Conservation (phyloP, 2,113 vertebrate species). For the Tichodroma muraria region DNA sequence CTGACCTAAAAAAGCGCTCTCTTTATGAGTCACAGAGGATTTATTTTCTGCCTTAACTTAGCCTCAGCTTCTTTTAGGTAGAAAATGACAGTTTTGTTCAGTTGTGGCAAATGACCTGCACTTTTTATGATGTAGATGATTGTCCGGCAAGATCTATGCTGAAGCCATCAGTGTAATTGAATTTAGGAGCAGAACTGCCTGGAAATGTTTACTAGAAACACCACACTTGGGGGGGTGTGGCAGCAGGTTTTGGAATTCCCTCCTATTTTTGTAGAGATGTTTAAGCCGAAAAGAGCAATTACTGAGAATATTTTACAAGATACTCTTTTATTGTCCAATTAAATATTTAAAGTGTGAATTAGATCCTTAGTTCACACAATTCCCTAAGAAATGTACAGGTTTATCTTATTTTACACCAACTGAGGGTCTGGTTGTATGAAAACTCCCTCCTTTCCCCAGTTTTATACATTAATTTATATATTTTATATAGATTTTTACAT, state of each 20-base stretch:
- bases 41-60: constrained; percentile 56
- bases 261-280: background rate
- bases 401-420: background rate
- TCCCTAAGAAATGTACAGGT: background rate
- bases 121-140: constrained; percentile 11
- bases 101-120: constrained; percentile 16
- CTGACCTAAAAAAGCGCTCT: constrained; percentile 59
- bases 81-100: constrained; percentile 48
- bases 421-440: background rate
- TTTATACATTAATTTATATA: background rate
- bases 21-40: constrained; percentile 61
- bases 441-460: background rate
- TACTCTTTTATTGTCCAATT: background rate
- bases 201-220: background rate
- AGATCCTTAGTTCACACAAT: background rate
- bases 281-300: background rate
- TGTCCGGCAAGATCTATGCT: background rate
- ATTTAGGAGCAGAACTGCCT: background rate
- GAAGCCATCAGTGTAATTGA: background rate
- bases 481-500: too few species aligned
- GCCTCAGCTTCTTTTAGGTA: constrained; percentile 50
- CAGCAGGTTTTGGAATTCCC: background rate
- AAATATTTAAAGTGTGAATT: background rate
- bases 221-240: background rate
- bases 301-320: background rate